phyloP scores from a whole-genome alignment of 2,113 vertebrate species.

The Numida meleagris region DNA sequence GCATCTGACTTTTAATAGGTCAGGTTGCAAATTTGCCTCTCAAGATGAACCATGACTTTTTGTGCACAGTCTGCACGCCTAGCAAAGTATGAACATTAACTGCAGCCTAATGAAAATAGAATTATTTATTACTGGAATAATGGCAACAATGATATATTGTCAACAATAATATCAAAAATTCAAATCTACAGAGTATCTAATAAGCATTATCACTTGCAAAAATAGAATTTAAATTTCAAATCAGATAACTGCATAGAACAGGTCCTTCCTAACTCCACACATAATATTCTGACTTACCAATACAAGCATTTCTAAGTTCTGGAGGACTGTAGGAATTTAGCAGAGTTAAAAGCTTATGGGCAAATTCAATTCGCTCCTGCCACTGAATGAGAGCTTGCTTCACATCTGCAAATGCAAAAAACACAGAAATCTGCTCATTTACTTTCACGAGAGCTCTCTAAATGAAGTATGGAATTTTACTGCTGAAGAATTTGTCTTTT shows the following conservation, averaged over 20 bases:
- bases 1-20: neutral
- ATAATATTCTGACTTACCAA: constrained; percentile 80
- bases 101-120: neutral
- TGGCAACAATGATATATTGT: fast-evolving
- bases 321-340: constrained; percentile 99
- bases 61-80: neutral
- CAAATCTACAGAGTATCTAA: neutral
- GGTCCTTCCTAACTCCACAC: neutral
- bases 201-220: neutral
- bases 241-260: neutral
- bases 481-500: neutral
- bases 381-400: constrained; percentile 99
- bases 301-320: constrained; percentile 93
- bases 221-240: neutral
- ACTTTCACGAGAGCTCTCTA: neutral
- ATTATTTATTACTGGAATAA: neutral
- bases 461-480: neutral
- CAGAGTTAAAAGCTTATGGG: constrained; percentile 98
- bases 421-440: constrained; percentile 16
- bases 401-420: constrained; percentile 86
- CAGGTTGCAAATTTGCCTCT: neutral
- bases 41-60: neutral
- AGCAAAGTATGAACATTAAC: neutral
- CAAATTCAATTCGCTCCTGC: constrained; percentile 99
- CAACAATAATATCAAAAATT: fast-evolving